phyloP scores from a whole-genome alignment of 2,797 vertebrate genomes.

The Chanos chanos region DNA sequence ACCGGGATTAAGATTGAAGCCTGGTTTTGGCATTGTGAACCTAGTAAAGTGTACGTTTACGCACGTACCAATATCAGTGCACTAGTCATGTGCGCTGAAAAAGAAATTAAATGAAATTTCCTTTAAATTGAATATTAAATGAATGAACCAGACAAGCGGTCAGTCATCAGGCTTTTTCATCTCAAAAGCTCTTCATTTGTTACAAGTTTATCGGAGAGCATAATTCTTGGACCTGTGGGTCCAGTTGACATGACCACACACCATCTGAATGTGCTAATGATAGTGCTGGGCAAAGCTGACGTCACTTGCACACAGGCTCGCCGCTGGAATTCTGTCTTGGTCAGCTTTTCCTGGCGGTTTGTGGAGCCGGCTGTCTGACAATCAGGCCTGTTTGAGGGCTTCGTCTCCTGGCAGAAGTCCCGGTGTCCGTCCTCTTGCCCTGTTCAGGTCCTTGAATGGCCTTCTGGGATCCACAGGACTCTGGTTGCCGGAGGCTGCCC shows the following conservation, averaged over 20 bases:
- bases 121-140: conserved; percentile 34
- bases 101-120: conserved; percentile 42
- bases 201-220: conserved; percentile 38
- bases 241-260: conserved; percentile 47
- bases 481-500: conserved; percentile 37
- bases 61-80: conserved; percentile 25
- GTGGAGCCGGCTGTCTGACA: conserved; percentile 5
- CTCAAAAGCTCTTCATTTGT: conserved; percentile 21
- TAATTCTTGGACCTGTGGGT: conserved; percentile 35
- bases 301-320: conserved; percentile 58
- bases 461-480: conserved; percentile 41
- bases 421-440: conserved; percentile 40
- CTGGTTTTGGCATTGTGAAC: conserved; percentile 52
- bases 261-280: conserved; percentile 67
- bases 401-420: conserved; percentile 45
- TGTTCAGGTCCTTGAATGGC: conserved; percentile 36
- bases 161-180: conserved; percentile 35
- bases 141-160: conserved; percentile 29
- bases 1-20: conserved; percentile 65
- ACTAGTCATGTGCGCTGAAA: conserved; percentile 46
- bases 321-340: conserved; percentile 31
- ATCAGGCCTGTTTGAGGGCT: conserved; percentile 11
- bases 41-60: conserved; percentile 45
- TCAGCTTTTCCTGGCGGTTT: conserved; percentile 27
- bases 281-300: conserved; percentile 64